phyloP scores from a whole-genome alignment of 2,888 invertebrate species.

The Drosophila pegasa region DNA sequence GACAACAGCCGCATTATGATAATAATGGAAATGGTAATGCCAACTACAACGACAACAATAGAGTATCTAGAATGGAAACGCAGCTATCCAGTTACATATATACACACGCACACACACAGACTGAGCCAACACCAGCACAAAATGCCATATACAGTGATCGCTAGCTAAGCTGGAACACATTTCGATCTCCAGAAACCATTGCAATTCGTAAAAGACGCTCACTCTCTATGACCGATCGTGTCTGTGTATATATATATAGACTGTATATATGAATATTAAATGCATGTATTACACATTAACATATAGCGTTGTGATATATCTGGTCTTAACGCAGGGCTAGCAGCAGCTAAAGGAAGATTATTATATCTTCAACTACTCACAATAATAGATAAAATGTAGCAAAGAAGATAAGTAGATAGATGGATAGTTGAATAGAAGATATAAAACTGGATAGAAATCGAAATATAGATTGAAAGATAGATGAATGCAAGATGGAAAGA shows the following conservation, averaged over 20 bases:
- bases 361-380: too few relatives aligned
- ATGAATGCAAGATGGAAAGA: not conserved
- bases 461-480: not conserved
- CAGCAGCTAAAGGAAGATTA: too few relatives aligned
- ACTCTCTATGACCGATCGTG: not conserved
- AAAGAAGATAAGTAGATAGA: not conserved
- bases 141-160: conserved; percentile 16
- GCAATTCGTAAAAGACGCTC: too few relatives aligned
- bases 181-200: not conserved
- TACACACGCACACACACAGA: not conserved
- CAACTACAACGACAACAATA: conserved; percentile 22
- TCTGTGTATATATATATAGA: not conserved
- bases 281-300: too few relatives aligned
- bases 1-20: conserved; percentile 69
- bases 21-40: conserved; percentile 72
- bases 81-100: conserved; percentile 49
- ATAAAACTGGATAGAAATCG: not conserved
- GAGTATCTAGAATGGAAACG: conserved; percentile 34
- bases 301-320: too few relatives aligned
- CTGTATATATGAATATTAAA: too few relatives aligned
- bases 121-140: not conserved
- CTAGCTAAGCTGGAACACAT: not conserved
- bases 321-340: too few relatives aligned
- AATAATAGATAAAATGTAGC: not conserved
- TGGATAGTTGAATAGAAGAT: not conserved